These are phyloP conservation scores for Thalassophryne amazonica DNA, from an alignment of 2,797 vertebrate genomes.

Conservation along the genomic window DNA sequence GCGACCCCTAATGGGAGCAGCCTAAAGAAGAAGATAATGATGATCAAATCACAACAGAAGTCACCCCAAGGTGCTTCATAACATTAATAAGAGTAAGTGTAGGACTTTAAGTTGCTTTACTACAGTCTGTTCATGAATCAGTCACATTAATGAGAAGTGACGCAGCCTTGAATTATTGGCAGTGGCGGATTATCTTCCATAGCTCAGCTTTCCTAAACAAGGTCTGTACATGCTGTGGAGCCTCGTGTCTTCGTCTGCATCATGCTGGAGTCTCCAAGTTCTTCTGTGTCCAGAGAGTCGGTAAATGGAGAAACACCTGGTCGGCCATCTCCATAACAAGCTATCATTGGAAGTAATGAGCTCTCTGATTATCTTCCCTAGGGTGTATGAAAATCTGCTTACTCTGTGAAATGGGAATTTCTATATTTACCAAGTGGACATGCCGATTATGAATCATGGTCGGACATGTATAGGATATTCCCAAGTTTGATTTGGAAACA, in stretches of 20 bases:
- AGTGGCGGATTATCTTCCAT: constrained; percentile 39
- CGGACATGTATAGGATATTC: constrained; percentile 34
- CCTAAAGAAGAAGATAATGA: too few species aligned
- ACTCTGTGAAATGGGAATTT: constrained; percentile 38
- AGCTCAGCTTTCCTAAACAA: constrained; percentile 24
- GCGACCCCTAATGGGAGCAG: too few species aligned
- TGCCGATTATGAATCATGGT: constrained; percentile 58
- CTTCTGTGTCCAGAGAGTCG: constrained; percentile 47
- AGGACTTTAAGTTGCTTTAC: too few species aligned
- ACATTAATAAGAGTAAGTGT: too few species aligned
- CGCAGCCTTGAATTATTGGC: constrained; percentile 33
- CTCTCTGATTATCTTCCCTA: constrained; percentile 70
- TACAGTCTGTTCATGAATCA: constrained; percentile 28
- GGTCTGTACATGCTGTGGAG: constrained; percentile 11
- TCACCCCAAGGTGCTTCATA: too few species aligned
- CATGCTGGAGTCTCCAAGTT: constrained; percentile 21
- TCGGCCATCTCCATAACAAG: constrained; percentile 42
- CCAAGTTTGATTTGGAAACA: constrained; percentile 37
- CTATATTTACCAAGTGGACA: constrained; percentile 55
- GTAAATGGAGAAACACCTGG: constrained; percentile 62
- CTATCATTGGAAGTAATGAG: constrained; percentile 64
- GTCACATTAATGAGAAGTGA: constrained; percentile 24
- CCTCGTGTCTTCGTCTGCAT: constrained; percentile 22
- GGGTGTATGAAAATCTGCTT: constrained; percentile 50
- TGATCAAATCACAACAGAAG: too few species aligned